Base-by-base conservation (phyloP, 2,888 invertebrate genomes). In the Tigriopus californicus region DNA sequence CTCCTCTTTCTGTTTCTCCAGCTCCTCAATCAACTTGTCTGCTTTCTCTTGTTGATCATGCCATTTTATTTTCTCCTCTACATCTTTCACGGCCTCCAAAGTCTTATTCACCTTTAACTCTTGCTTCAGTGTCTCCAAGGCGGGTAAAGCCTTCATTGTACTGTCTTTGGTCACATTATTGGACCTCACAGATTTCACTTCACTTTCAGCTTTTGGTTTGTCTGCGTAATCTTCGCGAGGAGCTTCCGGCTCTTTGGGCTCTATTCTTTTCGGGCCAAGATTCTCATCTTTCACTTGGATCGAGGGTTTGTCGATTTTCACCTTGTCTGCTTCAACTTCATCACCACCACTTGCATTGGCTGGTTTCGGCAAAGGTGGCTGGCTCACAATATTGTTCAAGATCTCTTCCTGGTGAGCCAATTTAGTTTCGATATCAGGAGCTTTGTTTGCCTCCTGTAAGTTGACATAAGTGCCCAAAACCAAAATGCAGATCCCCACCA, bases 401-500 rank as follows among this genome's bases (percentile, higher is more conserved):
- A 20, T 12, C 20, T 20, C 13, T 49, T 15, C 49, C 15, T 15
- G 20, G 20, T 22, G 20, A 49, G 49, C 49, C 5, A 49, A 18
- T 18, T 44, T n/a, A 44, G 44, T 18, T 11, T 15, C 44, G 10
- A 15, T 44, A 44, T 15, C 44, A 44, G 44, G 44, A 6, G 44
- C 44, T n/a, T n/a, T 15, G 22, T 84, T 84, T 1, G 81, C 81
- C 0, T 82, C 83, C 68, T 79, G 84, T 61, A 83, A 75, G 72
- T 87, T 94, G 0, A 89, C 88, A 70, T 85, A 90, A 0, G 94
- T 92, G 49, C 92, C 89, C 49, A 90, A 76, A 20, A 94, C 79
- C 79, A 95, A 81, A 60, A 94, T 80, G 54, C 83, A 78, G n/a
- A 90, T 74, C 0, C 94, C 94, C 63, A 88, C 74, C 51, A 84